Evolutionary conservation across 35 echinoderm and acorn worm species (phyloP).

Genomic region (Diadema setosum): DNA sequence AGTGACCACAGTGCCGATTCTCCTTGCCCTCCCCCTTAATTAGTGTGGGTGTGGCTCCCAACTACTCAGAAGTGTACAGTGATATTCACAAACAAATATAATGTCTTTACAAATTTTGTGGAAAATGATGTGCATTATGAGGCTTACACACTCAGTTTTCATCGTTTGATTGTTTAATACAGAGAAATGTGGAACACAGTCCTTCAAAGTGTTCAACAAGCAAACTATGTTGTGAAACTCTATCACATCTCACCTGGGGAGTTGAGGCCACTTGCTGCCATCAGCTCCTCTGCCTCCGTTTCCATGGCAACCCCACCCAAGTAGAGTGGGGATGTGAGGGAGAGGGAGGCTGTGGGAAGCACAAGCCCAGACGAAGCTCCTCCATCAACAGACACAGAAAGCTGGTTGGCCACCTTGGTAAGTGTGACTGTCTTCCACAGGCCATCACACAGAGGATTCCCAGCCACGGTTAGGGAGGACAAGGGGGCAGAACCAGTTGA

Average conservation of each 20-base stretch:
- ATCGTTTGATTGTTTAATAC: no score
- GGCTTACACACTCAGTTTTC: no score
- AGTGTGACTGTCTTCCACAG: constrained; percentile 65
- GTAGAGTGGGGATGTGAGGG: constrained; percentile 45
- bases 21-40: no score
- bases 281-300: constrained; percentile 28
- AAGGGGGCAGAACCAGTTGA: neutral
- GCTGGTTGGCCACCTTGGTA: constrained; percentile 1
- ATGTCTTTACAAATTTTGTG: no score
- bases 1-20: no score
- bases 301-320: constrained; percentile 62
- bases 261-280: neutral
- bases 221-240: neutral
- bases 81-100: no score
- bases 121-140: no score
- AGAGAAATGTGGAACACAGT: no score
- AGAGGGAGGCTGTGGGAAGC: constrained; percentile 1
- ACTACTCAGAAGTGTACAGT: no score
- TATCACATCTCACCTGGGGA: neutral
- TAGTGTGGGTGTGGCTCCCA: no score
- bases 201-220: no score
- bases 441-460: constrained; percentile 58
- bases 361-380: neutral
- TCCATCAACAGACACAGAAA: constrained; percentile 34
- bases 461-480: neutral